These are phyloP conservation scores for Megaceryle alcyon DNA, from an alignment of 2,797 vertebrate species.

Conservation along the genomic window DNA sequence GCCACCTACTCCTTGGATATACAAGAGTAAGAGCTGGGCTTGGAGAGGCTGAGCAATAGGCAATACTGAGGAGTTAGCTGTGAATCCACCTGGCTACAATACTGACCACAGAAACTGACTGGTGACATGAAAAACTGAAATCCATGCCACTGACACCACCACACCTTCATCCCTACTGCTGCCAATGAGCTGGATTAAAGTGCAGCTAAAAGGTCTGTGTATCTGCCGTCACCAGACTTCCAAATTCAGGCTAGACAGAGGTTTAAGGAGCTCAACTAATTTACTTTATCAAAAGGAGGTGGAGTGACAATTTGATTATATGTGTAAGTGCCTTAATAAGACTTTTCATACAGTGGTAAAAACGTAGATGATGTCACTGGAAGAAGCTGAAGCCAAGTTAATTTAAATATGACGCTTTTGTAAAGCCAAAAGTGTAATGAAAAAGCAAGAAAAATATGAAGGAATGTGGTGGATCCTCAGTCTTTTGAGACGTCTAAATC, in stretches of 20 bases:
- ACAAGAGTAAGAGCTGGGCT: background rate
- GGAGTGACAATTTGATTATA: background rate
- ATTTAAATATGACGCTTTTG: background rate
- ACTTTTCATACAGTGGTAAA: background rate
- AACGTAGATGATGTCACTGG: background rate
- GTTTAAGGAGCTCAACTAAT: slow-evolving; percentile 4
- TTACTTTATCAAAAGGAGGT: slow-evolving; percentile 12
- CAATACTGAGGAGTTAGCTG: background rate
- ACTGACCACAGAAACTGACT: background rate
- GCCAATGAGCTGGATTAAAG: background rate
- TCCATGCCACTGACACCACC: background rate
- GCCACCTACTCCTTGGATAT: background rate
- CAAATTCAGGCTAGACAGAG: slow-evolving; percentile 7
- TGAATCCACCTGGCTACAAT: background rate
- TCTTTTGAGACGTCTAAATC: background rate
- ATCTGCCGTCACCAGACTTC: background rate
- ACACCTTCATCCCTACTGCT: background rate
- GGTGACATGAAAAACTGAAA: background rate
- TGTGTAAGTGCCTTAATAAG: slow-evolving; percentile 1
- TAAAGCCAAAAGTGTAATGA: background rate
- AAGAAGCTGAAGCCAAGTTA: slow-evolving; percentile 6
- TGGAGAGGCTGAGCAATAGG: background rate
- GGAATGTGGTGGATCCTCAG: background rate
- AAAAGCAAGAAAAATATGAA: slow-evolving; percentile 12
- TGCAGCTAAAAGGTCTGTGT: background rate